phyloP scores from a whole-genome alignment of 1,140 invertebrate species.

The Phthorimaea operculella region DNA sequence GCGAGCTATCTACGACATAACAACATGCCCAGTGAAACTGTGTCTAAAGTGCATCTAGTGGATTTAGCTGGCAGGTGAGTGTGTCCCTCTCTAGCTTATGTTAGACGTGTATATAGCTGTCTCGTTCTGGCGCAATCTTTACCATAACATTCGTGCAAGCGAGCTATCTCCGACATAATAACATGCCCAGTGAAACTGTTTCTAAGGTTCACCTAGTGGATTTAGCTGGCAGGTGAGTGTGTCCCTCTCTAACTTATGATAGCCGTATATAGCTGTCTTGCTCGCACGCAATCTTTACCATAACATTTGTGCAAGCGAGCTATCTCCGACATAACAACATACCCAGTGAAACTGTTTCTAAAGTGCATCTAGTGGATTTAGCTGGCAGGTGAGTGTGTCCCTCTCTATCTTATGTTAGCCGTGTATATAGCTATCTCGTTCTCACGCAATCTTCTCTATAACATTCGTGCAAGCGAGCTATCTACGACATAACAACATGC shows the following conservation, averaged over 20 bases:
- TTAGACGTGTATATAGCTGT: no score
- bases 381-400: slow-evolving; percentile 85
- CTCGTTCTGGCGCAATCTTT: no score
- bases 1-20: slow-evolving; percentile 78
- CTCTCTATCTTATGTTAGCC: no score
- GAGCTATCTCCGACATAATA: slow-evolving; percentile 76
- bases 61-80: slow-evolving; percentile 87
- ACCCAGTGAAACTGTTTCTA: slow-evolving; percentile 89
- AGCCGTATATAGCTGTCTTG: no score
- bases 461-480: slow-evolving; percentile 86
- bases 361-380: slow-evolving; percentile 89
- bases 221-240: slow-evolving; percentile 84
- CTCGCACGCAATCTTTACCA: slow-evolving; percentile 97
- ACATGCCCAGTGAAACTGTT: slow-evolving; percentile 87
- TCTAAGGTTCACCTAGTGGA: slow-evolving; percentile 92
- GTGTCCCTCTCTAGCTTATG: no score
- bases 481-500: slow-evolving; percentile 78
- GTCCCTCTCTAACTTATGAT: no score
- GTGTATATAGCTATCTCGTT: no score
- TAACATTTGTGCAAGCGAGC: slow-evolving; percentile 89
- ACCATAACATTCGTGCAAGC: no score
- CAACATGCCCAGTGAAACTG: slow-evolving; percentile 87
- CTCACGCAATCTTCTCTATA: no score
- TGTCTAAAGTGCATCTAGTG: slow-evolving; percentile 89
- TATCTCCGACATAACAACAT: slow-evolving; percentile 79